phyloP scores from a whole-genome alignment of 2,797 vertebrate species.

The Intellagama lesueurii region DNA sequence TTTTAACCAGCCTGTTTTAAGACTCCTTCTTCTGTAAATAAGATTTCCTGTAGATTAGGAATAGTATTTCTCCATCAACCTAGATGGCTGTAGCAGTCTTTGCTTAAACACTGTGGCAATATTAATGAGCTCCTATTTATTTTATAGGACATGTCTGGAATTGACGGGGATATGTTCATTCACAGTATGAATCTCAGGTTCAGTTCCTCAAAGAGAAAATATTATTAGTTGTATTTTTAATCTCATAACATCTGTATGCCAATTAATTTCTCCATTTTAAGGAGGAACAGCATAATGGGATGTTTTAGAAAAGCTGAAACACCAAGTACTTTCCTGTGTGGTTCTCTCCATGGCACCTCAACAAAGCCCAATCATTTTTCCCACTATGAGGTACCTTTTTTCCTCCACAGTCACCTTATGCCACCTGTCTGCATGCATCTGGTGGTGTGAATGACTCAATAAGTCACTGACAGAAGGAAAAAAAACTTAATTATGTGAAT shows the following conservation, averaged over 20 bases:
- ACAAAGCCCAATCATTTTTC: background rate
- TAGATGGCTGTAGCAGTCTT: conserved; percentile 20
- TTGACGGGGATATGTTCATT: conserved; percentile 29
- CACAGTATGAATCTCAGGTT: conserved; percentile 25
- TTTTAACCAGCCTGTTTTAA: conserved; percentile 62
- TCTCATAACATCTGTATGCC: background rate
- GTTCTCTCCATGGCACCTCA: background rate
- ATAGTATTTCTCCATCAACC: conserved; percentile 31
- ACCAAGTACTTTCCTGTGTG: conserved; percentile 28
- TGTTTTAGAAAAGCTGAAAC: conserved; percentile 28
- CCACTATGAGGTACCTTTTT: background rate
- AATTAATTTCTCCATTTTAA: background rate
- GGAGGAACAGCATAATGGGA: conserved; percentile 22
- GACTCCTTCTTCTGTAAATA: conserved; percentile 45
- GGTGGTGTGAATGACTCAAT: background rate
- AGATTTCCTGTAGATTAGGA: conserved; percentile 55
- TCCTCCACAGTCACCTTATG: background rate
- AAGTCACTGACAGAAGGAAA: background rate
- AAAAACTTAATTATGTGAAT: background rate
- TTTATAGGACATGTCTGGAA: conserved; percentile 31
- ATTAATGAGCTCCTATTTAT: conserved; percentile 34
- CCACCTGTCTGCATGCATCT: background rate
- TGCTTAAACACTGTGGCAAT: conserved; percentile 8
- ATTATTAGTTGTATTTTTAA: conserved; percentile 54
- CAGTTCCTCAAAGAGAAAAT: conserved; percentile 46